phyloP scores from a whole-genome alignment of 1,140 invertebrate genomes.

The Lucilia sericata region DNA sequence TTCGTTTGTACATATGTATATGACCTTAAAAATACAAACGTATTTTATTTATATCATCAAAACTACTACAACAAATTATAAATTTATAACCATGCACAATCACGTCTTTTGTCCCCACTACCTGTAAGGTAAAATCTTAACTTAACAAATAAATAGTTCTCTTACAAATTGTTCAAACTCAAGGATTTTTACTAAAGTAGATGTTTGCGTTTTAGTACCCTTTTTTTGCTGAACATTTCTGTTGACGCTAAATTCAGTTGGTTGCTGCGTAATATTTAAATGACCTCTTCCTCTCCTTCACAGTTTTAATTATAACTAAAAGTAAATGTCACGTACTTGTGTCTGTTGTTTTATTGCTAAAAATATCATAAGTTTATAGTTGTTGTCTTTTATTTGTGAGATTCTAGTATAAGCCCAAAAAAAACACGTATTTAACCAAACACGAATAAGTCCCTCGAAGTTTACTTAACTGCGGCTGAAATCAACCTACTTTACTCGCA shows the following conservation, averaged over 20 bases:
- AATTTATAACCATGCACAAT: too few species aligned
- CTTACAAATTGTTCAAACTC: too few species aligned
- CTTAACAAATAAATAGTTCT: too few species aligned
- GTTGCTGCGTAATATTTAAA: neutral
- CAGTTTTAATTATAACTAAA: conserved; percentile 2
- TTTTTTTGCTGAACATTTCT: too few species aligned
- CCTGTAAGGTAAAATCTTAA: too few species aligned
- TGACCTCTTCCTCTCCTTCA: neutral
- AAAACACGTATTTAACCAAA: neutral
- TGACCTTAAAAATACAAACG: too few species aligned
- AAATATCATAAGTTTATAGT: conserved; percentile 18
- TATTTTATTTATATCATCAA: too few species aligned
- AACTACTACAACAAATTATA: too few species aligned
- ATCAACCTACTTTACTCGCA: neutral
- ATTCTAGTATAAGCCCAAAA: neutral
- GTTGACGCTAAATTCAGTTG: neutral
- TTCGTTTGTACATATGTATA: too few species aligned
- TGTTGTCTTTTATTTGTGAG: neutral
- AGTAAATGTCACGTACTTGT: neutral
- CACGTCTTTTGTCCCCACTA: too few species aligned
- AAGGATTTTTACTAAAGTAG: too few species aligned
- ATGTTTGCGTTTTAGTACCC: too few species aligned
- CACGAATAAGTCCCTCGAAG: neutral
- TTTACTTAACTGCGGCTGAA: neutral
- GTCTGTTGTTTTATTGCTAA: conserved; percentile 10